Evolutionary conservation across 2,888 invertebrate genomes (phyloP), one percentile per base, ranked within the genome.

Genomic region (Chymomyza fuscimana): DNA sequence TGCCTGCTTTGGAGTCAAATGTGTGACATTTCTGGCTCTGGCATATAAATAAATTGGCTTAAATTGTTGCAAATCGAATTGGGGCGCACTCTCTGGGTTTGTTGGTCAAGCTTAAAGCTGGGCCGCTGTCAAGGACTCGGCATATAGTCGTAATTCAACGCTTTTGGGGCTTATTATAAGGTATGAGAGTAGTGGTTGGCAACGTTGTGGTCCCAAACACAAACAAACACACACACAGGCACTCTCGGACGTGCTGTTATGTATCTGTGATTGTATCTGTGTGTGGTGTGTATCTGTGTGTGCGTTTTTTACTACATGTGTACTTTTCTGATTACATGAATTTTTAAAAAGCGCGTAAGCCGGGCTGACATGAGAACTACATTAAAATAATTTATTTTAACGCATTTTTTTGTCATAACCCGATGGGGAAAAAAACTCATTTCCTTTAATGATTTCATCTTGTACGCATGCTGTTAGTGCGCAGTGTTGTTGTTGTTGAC

Each of bases 321-420:
- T 86, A 86, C 85, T 86, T 86, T 86, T 86, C 88, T 88, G 85
- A 86, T 86, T 86, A 86, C 85, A 86, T 86, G 87, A 86, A 86
- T 86, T 87, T 86, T 86, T 88, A 88, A 86, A 88, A 87, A 67
- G 77, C 79, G 79, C 85, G 82, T 77, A 72, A 75, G 73, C 76
- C 54, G 73, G 74, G 63, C 76, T 79, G 81, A 90, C 90, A 90
- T 88, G 90, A 90, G 89, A 90, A 90, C 85, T 90, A 89, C 90
- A 90, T 90, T 90, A 90, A 90, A 89, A 89, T 89, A 88, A 89
- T 86, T 90, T 88, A 85, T 88, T 88, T 86, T 86, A 87, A 88
- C 84, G 89, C 87, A 83, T 89, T 89, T 88, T 81, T 87, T 86
- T 86, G 87, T 86, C 85, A 86, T 86, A 86, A 87, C 85, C 85